Conservation (phyloP, 2,888 invertebrate genomes). For the Invenusta paracnida region DNA sequence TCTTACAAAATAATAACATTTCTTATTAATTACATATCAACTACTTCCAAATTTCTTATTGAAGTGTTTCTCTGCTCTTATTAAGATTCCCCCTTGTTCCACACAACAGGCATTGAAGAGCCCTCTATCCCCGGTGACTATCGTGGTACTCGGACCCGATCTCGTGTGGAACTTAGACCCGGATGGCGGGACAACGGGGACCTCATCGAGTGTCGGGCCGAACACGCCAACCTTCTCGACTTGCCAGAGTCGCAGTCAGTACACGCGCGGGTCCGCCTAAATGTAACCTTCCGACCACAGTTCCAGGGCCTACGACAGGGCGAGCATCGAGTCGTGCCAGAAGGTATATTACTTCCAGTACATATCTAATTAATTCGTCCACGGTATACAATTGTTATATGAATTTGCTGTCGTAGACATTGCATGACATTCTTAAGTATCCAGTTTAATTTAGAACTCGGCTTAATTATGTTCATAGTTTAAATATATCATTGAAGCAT, state of each 20-base stretch:
- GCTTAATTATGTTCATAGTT: no score
- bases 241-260: neutral
- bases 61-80: no score
- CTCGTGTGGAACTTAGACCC: neutral
- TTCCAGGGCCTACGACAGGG: slow-evolving; percentile 21
- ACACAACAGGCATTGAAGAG: neutral
- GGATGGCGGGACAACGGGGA: slow-evolving; percentile 31
- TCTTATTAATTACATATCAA: no score
- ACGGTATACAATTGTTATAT: no score
- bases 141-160: neutral
- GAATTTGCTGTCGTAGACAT: no score
- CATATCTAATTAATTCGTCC: neutral
- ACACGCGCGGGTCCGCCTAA: slow-evolving; percentile 17
- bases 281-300: slow-evolving; percentile 35
- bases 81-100: no score
- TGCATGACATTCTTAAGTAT: no score
- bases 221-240: neutral
- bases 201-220: slow-evolving; percentile 27
- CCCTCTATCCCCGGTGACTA: slow-evolving; percentile 20
- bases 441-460: no score
- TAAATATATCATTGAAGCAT: no score
- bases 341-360: neutral
- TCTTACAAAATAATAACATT: no score
- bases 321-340: neutral
- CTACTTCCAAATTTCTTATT: no score